A percentile compares a stretch with the other conserved stretches of the same genome.
phyloP scores from a whole-genome alignment of 1,140 invertebrate species.

The Nylanderia fulva region DNA sequence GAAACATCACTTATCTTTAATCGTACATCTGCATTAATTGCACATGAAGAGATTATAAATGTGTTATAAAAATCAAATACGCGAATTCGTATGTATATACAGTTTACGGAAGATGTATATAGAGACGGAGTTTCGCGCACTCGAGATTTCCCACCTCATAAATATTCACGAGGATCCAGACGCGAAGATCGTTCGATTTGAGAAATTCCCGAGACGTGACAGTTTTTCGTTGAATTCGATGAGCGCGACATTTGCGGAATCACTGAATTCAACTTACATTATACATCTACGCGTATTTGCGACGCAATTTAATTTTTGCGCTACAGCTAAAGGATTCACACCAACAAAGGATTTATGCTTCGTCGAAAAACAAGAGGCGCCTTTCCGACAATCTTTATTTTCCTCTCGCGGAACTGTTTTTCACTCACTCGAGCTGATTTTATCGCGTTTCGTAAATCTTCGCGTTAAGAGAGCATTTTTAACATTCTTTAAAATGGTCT shows the following conservation, averaged over 20 bases:
- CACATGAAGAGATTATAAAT: background rate
- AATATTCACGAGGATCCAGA: slow-evolving; percentile 46
- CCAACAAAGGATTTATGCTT: slow-evolving; percentile 36
- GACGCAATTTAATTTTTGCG: slow-evolving; percentile 35
- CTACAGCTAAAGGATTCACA: background rate
- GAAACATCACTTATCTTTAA: no score
- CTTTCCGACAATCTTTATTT: slow-evolving; percentile 40
- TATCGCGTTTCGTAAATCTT: slow-evolving; percentile 56
- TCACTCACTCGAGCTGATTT: background rate
- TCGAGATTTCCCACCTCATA: slow-evolving; percentile 42
- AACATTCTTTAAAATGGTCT: slow-evolving; percentile 9
- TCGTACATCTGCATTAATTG: no score
- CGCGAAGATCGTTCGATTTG: slow-evolving; percentile 1
- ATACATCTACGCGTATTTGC: slow-evolving; percentile 9
- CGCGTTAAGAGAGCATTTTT: slow-evolving; percentile 54
- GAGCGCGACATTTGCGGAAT: background rate
- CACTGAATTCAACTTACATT: slow-evolving; percentile 44
- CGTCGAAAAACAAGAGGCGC: slow-evolving; percentile 26
- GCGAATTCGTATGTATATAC: background rate
- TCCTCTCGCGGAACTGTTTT: background rate
- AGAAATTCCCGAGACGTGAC: slow-evolving; percentile 54
- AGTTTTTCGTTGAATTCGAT: slow-evolving; percentile 27
- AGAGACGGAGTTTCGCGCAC: background rate
- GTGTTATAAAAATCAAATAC: slow-evolving; percentile 9
- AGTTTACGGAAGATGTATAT: background rate